These are phyloP conservation scores for Laspeyria flexula DNA, from an alignment of 2,888 invertebrate genomes.

Conservation along the genomic window DNA sequence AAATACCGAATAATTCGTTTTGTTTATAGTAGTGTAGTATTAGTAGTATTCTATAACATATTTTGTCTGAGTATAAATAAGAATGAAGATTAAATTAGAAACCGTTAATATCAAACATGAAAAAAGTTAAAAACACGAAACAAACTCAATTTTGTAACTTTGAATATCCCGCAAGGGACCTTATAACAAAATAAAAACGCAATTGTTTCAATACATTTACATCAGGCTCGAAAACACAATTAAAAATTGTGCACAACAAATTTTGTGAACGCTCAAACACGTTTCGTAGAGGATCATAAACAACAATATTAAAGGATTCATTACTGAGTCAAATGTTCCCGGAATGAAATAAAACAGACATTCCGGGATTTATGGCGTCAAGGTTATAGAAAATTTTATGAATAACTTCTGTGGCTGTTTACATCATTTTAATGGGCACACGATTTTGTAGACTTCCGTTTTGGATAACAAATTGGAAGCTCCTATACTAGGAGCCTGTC, in stretches of 20 bases:
- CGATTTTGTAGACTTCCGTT: not conserved
- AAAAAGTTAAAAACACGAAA: not conserved
- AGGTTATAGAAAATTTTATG: constrained; percentile 32
- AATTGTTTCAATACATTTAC: constrained; percentile 6
- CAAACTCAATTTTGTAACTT: not conserved
- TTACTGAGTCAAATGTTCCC: constrained; percentile 48
- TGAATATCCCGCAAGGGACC: not conserved
- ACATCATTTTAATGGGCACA: constrained; percentile 5
- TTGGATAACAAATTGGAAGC: not conserved
- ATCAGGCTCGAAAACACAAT: constrained; percentile 19
- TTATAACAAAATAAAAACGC: not conserved
- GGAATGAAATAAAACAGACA: constrained; percentile 56
- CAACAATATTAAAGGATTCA: constrained; percentile 58
- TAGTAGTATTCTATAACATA: too few species aligned
- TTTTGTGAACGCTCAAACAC: constrained; percentile 10
- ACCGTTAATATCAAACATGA: not conserved
- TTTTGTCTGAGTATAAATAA: too few species aligned
- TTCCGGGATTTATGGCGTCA: constrained; percentile 48
- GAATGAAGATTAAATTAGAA: not conserved
- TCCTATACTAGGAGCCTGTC: not conserved
- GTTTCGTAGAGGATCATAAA: constrained; percentile 48
- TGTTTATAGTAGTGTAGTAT: too few species aligned
- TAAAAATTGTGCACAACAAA: constrained; percentile 33
- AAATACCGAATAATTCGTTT: too few species aligned
- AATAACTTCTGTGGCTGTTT: constrained; percentile 29